These are phyloP conservation scores for Galagoides demidoff DNA, from an alignment of 2,797 vertebrate species.

Conservation along the genomic window DNA sequence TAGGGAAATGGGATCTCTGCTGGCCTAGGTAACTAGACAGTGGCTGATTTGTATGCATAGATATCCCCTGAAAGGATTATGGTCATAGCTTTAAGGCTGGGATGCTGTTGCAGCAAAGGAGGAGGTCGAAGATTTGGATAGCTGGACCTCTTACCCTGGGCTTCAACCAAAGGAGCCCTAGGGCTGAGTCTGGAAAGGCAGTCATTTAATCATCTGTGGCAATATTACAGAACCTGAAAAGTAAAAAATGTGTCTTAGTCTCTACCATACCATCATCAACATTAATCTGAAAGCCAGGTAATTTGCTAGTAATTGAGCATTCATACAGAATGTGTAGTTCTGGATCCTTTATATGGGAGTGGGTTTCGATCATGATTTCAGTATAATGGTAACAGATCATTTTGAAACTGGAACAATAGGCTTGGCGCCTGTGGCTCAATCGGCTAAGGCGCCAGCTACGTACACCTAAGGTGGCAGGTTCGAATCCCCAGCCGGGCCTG, in stretches of 20 bases:
- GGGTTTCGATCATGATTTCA: constrained; percentile 1
- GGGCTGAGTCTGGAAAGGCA: neutral
- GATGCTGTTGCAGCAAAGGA: constrained; percentile 1
- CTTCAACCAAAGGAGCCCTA: neutral
- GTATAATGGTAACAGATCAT: neutral
- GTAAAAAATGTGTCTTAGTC: neutral
- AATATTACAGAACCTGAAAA: neutral
- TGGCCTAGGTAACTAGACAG: neutral
- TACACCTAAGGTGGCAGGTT: no score
- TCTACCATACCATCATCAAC: neutral
- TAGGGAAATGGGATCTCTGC: neutral
- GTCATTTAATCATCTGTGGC: neutral
- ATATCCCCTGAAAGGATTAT: neutral
- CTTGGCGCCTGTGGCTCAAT: no score
- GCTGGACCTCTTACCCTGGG: neutral
- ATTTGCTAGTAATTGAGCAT: neutral
- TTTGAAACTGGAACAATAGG: constrained; percentile 10
- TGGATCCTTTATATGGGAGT: neutral
- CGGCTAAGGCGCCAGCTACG: no score
- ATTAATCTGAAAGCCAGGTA: neutral
- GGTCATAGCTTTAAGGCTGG: neutral
- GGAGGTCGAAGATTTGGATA: neutral
- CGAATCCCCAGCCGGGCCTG: no score
- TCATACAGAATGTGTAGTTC: neutral
- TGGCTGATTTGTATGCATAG: neutral